Evolutionary conservation across 2,113 vertebrate species (phyloP), one percentile per base, ranked within the genome.

Genomic region (Corythornis vintsioides): DNA sequence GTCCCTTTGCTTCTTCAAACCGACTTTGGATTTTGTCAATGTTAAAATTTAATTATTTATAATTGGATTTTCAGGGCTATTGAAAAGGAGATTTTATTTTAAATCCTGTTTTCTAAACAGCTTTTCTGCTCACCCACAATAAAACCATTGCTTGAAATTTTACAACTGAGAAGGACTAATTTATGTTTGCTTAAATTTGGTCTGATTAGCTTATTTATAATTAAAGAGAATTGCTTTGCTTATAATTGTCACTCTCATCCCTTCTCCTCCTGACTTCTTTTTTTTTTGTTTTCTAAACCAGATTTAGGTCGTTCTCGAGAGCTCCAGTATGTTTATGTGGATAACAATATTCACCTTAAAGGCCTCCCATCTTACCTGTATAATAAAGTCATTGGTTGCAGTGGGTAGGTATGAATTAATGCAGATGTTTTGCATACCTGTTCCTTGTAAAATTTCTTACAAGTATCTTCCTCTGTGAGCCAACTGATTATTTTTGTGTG

Each of bases 311-410:
- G 97, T 91, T 99, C 98, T 95, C 98, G 98, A 93, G 98, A 99
- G 97, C 98, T 98, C 56, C 98, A 99, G 4, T 99, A 99, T 90
- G 98, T 99, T 95, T 99, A 98, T 21, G 98, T 98, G 98, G 99
- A 99, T 97, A 99, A 99, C 97, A 98, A 98, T 61, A 84, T 97
- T 96, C 98, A 98, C 95, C 97, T 98, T 96, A 98, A 98, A 94
- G 98, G 98, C 93, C 96, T 98, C 80, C 99, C 97, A 6, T 98
- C 98, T 45, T 98, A 97, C 50, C 97, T 99, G 59, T 99, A 99
- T 84, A 99, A 99, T 94, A 99, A 99, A 97, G 99, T 99, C 93
- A 98, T 99, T 75, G 99, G 99, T 90, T 99, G 99, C 96, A 99
- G 97, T 92, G 99, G 99, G 99, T 98, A 98, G 96, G 98, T 95